phyloP scores from a whole-genome alignment of 2,797 vertebrate species.

The Leptoclinus maculatus region DNA sequence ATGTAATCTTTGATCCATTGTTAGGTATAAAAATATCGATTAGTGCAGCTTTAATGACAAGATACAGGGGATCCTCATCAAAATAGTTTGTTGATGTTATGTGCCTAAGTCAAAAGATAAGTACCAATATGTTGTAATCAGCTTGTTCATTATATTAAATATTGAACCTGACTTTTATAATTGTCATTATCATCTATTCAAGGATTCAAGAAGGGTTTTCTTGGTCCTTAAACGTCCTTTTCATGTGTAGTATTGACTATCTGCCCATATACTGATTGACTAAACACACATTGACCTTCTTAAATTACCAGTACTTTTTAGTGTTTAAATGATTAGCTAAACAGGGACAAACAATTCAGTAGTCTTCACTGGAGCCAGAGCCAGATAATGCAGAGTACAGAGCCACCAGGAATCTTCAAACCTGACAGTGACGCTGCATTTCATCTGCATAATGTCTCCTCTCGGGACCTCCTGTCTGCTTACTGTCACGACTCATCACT shows the following conservation, averaged over 20 bases:
- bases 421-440: conserved; percentile 32
- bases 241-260: not conserved
- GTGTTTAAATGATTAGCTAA: not conserved
- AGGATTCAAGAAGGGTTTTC: not conserved
- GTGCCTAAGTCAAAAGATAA: not conserved
- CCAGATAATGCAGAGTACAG: conserved; percentile 11
- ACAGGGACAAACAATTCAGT: conserved; percentile 1
- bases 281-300: conserved; percentile 4
- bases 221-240: not conserved
- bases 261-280: not conserved
- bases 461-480: conserved; percentile 1
- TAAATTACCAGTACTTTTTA: not conserved
- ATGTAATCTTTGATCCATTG: not conserved
- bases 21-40: not conserved
- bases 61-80: not conserved
- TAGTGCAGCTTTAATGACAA: not conserved
- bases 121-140: not conserved
- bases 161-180: not conserved
- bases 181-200: not conserved
- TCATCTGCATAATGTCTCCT: conserved; percentile 42
- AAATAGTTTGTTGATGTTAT: not conserved
- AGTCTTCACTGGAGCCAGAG: not conserved
- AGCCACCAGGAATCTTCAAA: conserved; percentile 37
- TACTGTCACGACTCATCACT: conserved; percentile 34
- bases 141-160: not conserved